Percentiles rank a stretch among this genome's conserved stretches.
phyloP scores from a whole-genome alignment of 2,113 vertebrate species.

The Stomatorhinus ivindoensis region DNA sequence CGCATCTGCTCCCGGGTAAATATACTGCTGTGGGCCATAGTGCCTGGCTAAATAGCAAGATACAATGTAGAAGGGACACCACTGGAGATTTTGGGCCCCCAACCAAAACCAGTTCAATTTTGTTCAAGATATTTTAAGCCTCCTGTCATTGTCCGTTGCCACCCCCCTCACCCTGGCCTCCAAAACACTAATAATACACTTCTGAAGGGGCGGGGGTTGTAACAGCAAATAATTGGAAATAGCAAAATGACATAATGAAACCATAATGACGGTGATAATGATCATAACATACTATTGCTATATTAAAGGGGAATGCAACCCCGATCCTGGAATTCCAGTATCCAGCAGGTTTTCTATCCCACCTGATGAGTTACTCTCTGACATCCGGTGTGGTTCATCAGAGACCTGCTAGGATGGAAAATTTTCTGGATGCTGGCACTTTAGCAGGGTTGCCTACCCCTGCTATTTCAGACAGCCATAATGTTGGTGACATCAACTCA shows the following conservation, averaged over 20 bases:
- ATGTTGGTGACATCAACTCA: not conserved
- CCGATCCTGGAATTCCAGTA: not conserved
- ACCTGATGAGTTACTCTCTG: not conserved
- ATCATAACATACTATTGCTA: not conserved
- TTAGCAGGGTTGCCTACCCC: not conserved
- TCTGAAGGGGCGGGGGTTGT: not conserved
- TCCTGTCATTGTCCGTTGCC: not conserved
- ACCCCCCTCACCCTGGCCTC: not conserved
- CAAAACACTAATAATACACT: not conserved
- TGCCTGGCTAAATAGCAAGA: not conserved
- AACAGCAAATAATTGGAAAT: not conserved
- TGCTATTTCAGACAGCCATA: not conserved
- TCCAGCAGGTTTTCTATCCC: not conserved
- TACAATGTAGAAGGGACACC: not conserved
- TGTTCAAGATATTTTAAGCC: not conserved
- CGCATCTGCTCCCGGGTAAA: slow-evolving; percentile 76
- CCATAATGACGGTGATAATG: not conserved
- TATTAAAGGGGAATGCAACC: not conserved
- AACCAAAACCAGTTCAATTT: not conserved
- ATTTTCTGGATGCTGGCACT: not conserved
- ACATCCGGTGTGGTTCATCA: not conserved
- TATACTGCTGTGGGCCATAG: not conserved
- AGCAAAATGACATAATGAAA: not conserved
- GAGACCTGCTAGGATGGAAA: not conserved
- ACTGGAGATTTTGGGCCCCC: not conserved